These are phyloP conservation scores for Tetraodon nigroviridis DNA, from an alignment of 2,113 vertebrate species.

Conservation along the genomic window DNA sequence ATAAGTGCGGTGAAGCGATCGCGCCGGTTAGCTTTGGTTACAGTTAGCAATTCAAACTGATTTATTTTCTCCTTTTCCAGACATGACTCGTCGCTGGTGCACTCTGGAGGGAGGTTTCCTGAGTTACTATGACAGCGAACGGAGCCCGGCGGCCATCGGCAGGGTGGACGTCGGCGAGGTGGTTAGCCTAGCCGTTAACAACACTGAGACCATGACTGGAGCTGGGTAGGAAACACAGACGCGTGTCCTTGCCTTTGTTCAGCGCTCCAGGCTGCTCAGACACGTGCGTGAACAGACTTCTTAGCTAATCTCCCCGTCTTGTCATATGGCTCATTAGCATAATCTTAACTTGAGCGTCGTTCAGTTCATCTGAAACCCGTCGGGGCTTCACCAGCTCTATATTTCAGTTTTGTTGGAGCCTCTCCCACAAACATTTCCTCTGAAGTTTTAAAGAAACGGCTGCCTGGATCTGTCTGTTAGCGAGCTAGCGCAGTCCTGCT, in stretches of 20 bases:
- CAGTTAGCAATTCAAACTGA: background rate
- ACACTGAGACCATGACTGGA: conserved; percentile 73
- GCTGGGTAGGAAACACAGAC: conserved; percentile 75
- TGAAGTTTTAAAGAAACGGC: conserved; percentile 36
- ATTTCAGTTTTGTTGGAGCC: conserved; percentile 46
- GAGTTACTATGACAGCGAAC: conserved; percentile 90
- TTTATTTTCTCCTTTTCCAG: conserved; percentile 58
- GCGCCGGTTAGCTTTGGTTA: no score
- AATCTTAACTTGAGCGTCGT: conserved; percentile 44
- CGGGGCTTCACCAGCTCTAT: conserved; percentile 46
- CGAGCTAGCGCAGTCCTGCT: conserved; percentile 43
- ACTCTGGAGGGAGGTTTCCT: conserved; percentile 89
- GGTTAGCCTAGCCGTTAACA: conserved; percentile 79
- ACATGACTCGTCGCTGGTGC: conserved; percentile 87
- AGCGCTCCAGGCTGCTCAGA: background rate
- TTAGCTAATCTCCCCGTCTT: background rate
- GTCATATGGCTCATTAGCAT: conserved; percentile 51
- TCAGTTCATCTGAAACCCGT: conserved; percentile 52
- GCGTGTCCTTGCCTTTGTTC: background rate
- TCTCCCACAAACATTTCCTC: conserved; percentile 45
- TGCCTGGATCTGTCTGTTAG: conserved; percentile 44
- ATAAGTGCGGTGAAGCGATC: no score
- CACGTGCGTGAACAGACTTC: conserved; percentile 15
- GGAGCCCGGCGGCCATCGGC: conserved; percentile 77
- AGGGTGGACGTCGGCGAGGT: conserved; percentile 82